phyloP scores from a whole-genome alignment of 2,113 vertebrate genomes.

The Heterochromis multidens region DNA sequence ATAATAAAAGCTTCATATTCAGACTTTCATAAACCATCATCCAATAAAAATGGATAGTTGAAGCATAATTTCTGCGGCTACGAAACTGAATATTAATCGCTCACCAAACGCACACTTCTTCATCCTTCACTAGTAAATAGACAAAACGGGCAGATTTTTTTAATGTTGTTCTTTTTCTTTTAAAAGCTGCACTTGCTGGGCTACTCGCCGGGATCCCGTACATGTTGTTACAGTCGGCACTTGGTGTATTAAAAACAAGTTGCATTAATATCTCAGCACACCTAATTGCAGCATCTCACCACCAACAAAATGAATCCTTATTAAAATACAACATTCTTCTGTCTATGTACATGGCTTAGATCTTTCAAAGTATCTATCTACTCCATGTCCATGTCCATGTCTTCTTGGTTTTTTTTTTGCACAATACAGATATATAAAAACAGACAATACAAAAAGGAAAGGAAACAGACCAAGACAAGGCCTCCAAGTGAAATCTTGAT shows the following conservation, averaged over 20 bases:
- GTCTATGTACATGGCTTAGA: background rate
- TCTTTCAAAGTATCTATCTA: background rate
- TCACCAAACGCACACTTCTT: background rate
- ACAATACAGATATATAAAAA: background rate
- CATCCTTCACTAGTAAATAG: background rate
- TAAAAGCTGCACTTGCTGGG: background rate
- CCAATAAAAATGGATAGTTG: background rate
- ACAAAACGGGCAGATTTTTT: background rate
- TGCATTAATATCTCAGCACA: background rate
- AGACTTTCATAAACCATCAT: background rate
- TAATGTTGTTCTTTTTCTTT: background rate
- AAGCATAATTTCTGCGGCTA: background rate
- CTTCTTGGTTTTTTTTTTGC: background rate
- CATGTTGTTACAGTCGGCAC: background rate
- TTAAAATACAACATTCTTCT: background rate
- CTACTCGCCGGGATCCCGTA: background rate
- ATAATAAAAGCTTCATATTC: slow-evolving; percentile 39
- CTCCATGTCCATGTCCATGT: too few species aligned
- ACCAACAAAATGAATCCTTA: background rate
- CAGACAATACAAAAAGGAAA: background rate
- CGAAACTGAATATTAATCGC: background rate
- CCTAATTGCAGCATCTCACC: background rate
- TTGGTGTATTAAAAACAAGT: background rate
- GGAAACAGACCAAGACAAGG: background rate
- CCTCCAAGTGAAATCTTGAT: background rate